Evolutionary conservation across 2,797 vertebrate genomes (phyloP), one percentile per base, ranked within the genome.

Genomic region (Peromyscus eremicus): DNA sequence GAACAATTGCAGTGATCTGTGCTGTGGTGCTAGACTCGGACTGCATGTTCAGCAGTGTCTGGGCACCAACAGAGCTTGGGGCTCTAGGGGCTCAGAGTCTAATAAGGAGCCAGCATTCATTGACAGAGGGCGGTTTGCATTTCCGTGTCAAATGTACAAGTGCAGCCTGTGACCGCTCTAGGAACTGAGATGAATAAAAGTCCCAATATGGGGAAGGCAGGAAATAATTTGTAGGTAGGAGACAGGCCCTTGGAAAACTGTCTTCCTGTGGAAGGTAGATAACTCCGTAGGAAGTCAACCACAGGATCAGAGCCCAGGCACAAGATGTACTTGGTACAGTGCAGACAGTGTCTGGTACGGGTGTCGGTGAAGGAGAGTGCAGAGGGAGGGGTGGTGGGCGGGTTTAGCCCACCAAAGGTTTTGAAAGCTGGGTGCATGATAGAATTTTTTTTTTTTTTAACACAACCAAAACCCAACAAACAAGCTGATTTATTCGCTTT

Each of bases 361-460:
- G 68, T 21, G 5, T 16, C 37, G 32, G 16, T 7, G 49, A 89
- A 55, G 57, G 60, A n/a, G 21, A 23, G 37, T 16, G 40, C 40
- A 94, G 62, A 76, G 25, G 25, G 23, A 64, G 21, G 4, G 55
- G 16, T 49, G 5, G 10, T 80, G n/a, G 19, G 32, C 64, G 60
- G 55, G 40, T 12, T 29, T 80, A 55, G 29, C 14, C 25, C 46
- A 57, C 34, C 3, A 29, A 75, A 73, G 49, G 5, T 64, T 90
- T 87, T 93, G 85, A 93, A 91, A 94, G 19, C 62, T 37, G 52
- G 34, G 62, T 76, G 79, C 25, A 64, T 84, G 76, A 82, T 0
- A 89, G 64, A 71, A 86, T 86, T 86, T 21, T n/a, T 71, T 11
- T 40, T 19, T 57, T 88, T 71, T 10, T 73, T 37, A 64, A n/a